Evolutionary conservation across 2,888 invertebrate species (phyloP).

Genomic region (Hirudinaria manillensis): DNA sequence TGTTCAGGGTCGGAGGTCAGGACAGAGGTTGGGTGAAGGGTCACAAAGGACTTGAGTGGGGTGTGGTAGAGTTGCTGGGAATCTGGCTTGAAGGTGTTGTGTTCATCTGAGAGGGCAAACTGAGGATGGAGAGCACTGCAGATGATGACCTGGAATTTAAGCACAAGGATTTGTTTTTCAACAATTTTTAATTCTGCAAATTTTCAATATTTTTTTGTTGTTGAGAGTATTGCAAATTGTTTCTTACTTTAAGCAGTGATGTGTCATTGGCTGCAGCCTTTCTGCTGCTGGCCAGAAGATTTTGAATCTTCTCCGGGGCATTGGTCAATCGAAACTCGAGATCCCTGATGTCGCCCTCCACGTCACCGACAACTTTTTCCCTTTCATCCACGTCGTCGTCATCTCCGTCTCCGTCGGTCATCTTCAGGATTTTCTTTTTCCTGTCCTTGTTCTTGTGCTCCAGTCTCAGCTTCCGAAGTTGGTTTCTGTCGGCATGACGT

Average conservation of each 20-base stretch:
- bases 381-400: conserved; percentile 49
- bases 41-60: conserved; percentile 72
- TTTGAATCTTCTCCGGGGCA: conserved; percentile 56
- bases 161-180: conserved; percentile 38
- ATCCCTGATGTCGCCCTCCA: conserved; percentile 70
- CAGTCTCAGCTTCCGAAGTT: conserved; percentile 73
- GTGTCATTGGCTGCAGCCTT: background rate
- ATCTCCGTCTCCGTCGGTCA: conserved; percentile 42
- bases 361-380: conserved; percentile 57
- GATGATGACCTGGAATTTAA: conserved; percentile 63
- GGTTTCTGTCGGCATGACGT: conserved; percentile 80
- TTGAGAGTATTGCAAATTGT: background rate
- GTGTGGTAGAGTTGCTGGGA: conserved; percentile 54
- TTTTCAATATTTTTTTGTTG: background rate
- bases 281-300: conserved; percentile 3
- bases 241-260: conserved; percentile 38
- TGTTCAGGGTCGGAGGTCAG: conserved; percentile 76
- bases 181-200: background rate
- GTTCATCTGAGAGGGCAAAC: conserved; percentile 82
- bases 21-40: conserved; percentile 81
- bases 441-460: conserved; percentile 65
- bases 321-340: conserved; percentile 79
- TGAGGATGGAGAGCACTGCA: conserved; percentile 92
- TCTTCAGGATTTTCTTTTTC: conserved; percentile 66
- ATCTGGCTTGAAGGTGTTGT: conserved; percentile 76